These are phyloP conservation scores for Chrysina gloriosa DNA, from an alignment of 2,888 invertebrate species.

Conservation along the genomic window DNA sequence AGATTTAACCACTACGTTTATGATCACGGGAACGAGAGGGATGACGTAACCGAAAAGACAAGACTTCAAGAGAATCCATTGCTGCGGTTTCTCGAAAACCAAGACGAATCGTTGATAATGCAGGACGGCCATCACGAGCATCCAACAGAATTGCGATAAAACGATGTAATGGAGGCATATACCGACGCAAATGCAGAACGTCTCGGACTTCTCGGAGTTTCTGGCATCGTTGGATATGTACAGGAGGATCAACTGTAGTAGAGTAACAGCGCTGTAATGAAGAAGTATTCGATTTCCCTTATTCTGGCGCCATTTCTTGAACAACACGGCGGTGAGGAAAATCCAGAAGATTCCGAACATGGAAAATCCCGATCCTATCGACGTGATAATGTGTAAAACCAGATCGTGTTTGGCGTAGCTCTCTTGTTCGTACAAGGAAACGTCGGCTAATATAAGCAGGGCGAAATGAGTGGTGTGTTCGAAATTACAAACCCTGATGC, in stretches of 20 bases:
- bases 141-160: conserved; percentile 78
- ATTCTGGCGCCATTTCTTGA: conserved; percentile 71
- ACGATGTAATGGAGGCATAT: conserved; percentile 76
- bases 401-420: conserved; percentile 37
- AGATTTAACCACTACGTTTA: conserved; percentile 65
- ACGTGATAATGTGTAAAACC: conserved; percentile 67
- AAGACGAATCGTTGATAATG: conserved; percentile 75
- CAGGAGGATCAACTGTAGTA: conserved; percentile 59
- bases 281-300: conserved; percentile 60
- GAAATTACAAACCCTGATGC: conserved; percentile 65
- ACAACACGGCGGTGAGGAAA: conserved; percentile 68
- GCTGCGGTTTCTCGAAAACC: conserved; percentile 43
- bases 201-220: conserved; percentile 58
- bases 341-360: conserved; percentile 67
- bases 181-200: conserved; percentile 69
- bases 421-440: conserved; percentile 58
- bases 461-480: conserved; percentile 72
- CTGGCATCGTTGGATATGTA: conserved; percentile 56
- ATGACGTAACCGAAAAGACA: conserved; percentile 74
- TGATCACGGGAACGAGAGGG: conserved; percentile 68
- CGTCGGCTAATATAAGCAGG: conserved; percentile 64
- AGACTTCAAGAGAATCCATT: conserved; percentile 67
- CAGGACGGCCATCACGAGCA: conserved; percentile 76
- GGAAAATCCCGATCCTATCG: conserved; percentile 68
- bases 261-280: conserved; percentile 57